phyloP scores from a whole-genome alignment of 2,113 vertebrate species.

The Microtus pennsylvanicus region DNA sequence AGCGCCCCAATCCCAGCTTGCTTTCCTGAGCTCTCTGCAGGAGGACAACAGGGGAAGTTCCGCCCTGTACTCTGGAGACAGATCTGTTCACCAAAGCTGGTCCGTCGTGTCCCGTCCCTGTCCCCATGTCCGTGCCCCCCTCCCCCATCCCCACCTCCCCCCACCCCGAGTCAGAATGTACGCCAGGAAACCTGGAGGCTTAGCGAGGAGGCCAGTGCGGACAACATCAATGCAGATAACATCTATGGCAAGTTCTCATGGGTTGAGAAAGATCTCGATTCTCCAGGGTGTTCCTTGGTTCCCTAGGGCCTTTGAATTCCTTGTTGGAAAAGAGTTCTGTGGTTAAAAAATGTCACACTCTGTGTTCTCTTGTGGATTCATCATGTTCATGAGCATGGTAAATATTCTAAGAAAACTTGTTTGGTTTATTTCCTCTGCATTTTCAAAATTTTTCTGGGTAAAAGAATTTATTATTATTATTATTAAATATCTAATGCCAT shows the following conservation, averaged over 20 bases:
- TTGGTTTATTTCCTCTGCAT: background rate
- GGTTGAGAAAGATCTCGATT: background rate
- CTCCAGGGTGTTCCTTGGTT: background rate
- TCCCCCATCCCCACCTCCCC: fast-evolving
- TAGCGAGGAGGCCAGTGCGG: background rate
- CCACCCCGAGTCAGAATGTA: background rate
- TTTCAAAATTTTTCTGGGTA: background rate
- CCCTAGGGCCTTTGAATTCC: background rate
- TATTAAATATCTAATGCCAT: background rate
- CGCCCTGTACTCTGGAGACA: background rate
- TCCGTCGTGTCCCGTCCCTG: no score
- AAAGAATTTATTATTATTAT: background rate
- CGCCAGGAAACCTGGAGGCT: background rate
- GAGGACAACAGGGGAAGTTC: background rate
- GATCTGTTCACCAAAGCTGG: background rate
- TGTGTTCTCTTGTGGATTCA: background rate
- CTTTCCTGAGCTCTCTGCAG: background rate
- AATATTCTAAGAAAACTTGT: constrained; percentile 10
- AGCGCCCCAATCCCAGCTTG: background rate
- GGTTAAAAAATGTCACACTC: background rate
- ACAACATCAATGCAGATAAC: background rate
- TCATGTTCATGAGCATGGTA: background rate
- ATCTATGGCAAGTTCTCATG: background rate
- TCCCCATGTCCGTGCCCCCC: no score
- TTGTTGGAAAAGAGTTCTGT: background rate